Evolutionary conservation across 2,888 invertebrate species (phyloP).

Genomic region (Stenodera caucasica): DNA sequence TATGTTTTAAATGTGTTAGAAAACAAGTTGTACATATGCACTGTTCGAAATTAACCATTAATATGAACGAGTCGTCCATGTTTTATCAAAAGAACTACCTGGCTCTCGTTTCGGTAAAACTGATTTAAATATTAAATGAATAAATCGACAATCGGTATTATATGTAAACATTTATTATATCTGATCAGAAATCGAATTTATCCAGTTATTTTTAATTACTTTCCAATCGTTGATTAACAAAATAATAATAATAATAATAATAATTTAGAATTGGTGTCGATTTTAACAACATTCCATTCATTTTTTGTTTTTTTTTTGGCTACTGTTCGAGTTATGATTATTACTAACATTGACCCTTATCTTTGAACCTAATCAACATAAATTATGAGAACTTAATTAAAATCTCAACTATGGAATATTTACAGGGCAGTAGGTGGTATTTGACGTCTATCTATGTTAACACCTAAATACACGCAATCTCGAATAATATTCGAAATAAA

Average conservation of each 20-base stretch:
- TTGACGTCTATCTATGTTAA: slow-evolving; percentile 24
- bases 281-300: slow-evolving; percentile 39
- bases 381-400: slow-evolving; percentile 50
- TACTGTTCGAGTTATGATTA: slow-evolving; percentile 41
- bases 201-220: slow-evolving; percentile 45
- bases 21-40: background rate
- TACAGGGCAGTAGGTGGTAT: slow-evolving; percentile 33
- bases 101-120: slow-evolving; percentile 26
- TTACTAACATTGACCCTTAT: slow-evolving; percentile 34
- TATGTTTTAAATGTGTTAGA: background rate
- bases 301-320: slow-evolving; percentile 37
- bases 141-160: slow-evolving; percentile 34
- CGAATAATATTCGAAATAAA: too few species aligned
- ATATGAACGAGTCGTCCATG: slow-evolving; percentile 2
- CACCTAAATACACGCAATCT: slow-evolving; percentile 30
- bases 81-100: slow-evolving; percentile 16
- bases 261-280: slow-evolving; percentile 30
- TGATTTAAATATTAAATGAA: slow-evolving; percentile 40
- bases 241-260: too few species aligned
- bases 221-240: slow-evolving; percentile 24
- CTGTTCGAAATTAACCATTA: slow-evolving; percentile 20
- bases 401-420: slow-evolving; percentile 43
- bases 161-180: slow-evolving; percentile 34
- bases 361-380: slow-evolving; percentile 43
- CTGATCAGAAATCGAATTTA: slow-evolving; percentile 25